Evolutionary conservation across 2,888 invertebrate species (phyloP).

Genomic region (Drosophila histrio): DNA sequence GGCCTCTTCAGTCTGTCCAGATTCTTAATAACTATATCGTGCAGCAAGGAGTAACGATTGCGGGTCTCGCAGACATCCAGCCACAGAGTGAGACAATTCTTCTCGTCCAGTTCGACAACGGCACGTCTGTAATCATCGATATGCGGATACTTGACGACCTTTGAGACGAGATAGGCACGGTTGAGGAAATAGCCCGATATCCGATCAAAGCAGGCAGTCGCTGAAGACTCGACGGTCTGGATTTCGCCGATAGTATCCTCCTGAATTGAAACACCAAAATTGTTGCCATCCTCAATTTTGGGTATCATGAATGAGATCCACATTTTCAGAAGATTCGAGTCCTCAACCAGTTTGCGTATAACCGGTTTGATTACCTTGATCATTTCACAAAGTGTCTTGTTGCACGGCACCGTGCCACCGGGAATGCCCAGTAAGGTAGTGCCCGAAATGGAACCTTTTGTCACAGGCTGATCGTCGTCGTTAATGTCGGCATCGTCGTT

Average conservation of each 20-base stretch:
- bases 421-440: slow-evolving; percentile 91
- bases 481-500: slow-evolving; percentile 70
- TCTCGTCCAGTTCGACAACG: slow-evolving; percentile 96
- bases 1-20: slow-evolving; percentile 99
- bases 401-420: slow-evolving; percentile 93
- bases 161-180: slow-evolving; percentile 92
- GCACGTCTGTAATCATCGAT: slow-evolving; percentile 97
- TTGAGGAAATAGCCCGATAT: slow-evolving; percentile 97
- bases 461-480: slow-evolving; percentile 85
- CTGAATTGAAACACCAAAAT: slow-evolving; percentile 99
- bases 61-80: slow-evolving; percentile 97
- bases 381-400: slow-evolving; percentile 93
- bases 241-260: slow-evolving; percentile 99
- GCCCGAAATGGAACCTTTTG: slow-evolving; percentile 87
- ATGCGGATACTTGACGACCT: slow-evolving; percentile 98
- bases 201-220: slow-evolving; percentile 98
- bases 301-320: slow-evolving; percentile 99
- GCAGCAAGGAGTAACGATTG: slow-evolving; percentile 98
- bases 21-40: slow-evolving; percentile 99
- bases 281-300: slow-evolving; percentile 99
- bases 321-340: slow-evolving; percentile 95
- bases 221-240: slow-evolving; percentile 98
- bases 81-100: slow-evolving; percentile 97
- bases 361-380: slow-evolving; percentile 97
- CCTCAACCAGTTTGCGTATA: slow-evolving; percentile 96